Evolutionary conservation across 1,140 invertebrate species (phyloP).

Genomic region (Caenorhabditis briggsae): DNA sequence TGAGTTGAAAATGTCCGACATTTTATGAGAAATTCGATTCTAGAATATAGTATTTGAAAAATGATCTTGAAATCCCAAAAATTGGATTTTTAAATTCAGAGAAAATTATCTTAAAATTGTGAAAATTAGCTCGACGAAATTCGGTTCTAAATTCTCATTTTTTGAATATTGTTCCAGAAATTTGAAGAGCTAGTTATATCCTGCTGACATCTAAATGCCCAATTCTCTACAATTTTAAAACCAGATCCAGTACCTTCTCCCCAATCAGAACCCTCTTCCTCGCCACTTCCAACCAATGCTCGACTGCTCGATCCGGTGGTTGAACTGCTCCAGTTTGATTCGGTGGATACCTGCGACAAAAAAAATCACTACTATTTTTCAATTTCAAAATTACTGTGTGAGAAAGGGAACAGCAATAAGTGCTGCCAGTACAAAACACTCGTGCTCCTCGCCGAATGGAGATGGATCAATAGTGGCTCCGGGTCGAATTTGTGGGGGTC

Average conservation of each 20-base stretch:
- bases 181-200: no score
- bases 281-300: slow-evolving; percentile 3
- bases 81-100: no score
- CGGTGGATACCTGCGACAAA: background rate
- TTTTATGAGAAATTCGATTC: no score
- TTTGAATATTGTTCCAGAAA: no score
- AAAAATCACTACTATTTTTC: background rate
- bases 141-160: no score
- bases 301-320: slow-evolving; percentile 27
- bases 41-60: no score
- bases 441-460: slow-evolving; percentile 33
- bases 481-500: background rate
- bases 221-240: background rate
- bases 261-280: slow-evolving; percentile 7
- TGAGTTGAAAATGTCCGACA: no score
- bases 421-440: slow-evolving; percentile 18
- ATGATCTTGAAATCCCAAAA: no score
- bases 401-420: slow-evolving; percentile 10
- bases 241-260: background rate
- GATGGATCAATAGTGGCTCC: background rate
- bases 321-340: slow-evolving; percentile 34
- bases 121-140: no score
- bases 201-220: background rate
- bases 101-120: no score
- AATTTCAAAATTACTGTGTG: slow-evolving; percentile 27